Evolutionary conservation across 2,888 invertebrate genomes (phyloP), one percentile per base, ranked within the genome.

Genomic region (Napeogenes inachia): DNA sequence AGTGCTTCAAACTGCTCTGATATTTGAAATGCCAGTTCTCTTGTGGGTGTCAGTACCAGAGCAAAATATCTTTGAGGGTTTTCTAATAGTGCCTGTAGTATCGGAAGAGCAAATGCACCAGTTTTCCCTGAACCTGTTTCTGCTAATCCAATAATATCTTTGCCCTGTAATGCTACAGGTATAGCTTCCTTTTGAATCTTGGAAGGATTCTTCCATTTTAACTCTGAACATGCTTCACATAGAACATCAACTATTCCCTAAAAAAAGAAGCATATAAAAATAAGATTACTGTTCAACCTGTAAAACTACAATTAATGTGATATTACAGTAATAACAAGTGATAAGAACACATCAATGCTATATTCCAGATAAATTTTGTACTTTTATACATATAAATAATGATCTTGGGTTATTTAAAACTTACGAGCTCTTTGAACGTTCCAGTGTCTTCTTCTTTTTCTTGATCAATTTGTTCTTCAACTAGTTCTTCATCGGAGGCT

Each of bases 21-120:
- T 77, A 99, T 99, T 86, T 99, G 99, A 82, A 98, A 98, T 3
- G 99, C 99, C 75, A 99, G 90, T 86, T 99, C 99, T 84, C 99
- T 93, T 0, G 99, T 99, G 0, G 99, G 99, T 13, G 99, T 99
- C 58, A 99, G 84, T 69, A 99, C 92, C 0, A 99, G 88, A 0
- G 98, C 98, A 87, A 98, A 99, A 77, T 98, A 95, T 80, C 98
- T 92, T 80, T 99, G 99, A 0, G 99, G 99, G 76, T 94, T 95
- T 71, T 98, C 95, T 53, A 99, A 85, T 13, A 99, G 87, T 0
- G 96, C 92, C 77, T 99, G 99, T 42, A 99, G 84, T 68, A 99
- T 99, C 0, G 99, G 99, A 65, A 99, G 82, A 0, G 98, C 98
- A 88, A 99, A 99, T 0, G 99, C 98, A 4, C 96, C 99, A 0